Evolutionary conservation across 1,140 invertebrate genomes (phyloP).

Genomic region (Drosophila ercepeae): DNA sequence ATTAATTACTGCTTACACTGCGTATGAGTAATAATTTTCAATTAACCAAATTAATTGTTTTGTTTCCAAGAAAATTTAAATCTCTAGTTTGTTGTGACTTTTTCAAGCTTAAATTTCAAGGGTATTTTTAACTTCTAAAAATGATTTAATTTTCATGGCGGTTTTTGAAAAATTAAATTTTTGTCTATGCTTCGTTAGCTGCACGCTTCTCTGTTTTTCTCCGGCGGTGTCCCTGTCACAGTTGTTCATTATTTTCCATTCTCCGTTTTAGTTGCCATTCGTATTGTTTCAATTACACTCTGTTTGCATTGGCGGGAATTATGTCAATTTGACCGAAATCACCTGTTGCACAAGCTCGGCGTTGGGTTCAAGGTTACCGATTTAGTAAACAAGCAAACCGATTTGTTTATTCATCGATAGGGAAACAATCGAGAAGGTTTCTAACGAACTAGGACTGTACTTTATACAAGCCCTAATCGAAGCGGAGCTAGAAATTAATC

Average conservation of each 20-base stretch:
- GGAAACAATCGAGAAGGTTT: background rate
- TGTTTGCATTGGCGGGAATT: conserved; percentile 38
- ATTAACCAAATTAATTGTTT: background rate
- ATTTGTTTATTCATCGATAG: conserved; percentile 4
- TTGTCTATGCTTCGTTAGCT: conserved; percentile 67
- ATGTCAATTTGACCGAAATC: conserved; percentile 44
- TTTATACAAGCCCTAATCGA: background rate
- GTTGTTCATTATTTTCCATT: conserved; percentile 38
- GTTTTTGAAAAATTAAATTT: conserved; percentile 49
- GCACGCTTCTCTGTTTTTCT: conserved; percentile 45
- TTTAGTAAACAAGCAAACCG: conserved; percentile 21
- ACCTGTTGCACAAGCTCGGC: conserved; percentile 23
- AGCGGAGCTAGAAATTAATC: conserved; percentile 10
- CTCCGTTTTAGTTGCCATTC: conserved; percentile 21
- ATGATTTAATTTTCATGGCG: conserved; percentile 3
- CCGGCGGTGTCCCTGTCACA: conserved; percentile 34
- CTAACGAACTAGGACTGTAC: background rate
- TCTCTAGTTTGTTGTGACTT: too few relatives aligned
- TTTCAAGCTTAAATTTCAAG: background rate
- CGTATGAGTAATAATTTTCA: background rate
- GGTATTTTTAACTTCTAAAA: background rate
- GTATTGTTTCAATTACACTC: conserved; percentile 29
- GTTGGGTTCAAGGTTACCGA: conserved; percentile 29
- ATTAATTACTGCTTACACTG: background rate
- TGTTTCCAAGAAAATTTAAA: too few relatives aligned